phyloP scores from a whole-genome alignment of 2,888 invertebrate genomes.

The Malthinus seriepunctatus region DNA sequence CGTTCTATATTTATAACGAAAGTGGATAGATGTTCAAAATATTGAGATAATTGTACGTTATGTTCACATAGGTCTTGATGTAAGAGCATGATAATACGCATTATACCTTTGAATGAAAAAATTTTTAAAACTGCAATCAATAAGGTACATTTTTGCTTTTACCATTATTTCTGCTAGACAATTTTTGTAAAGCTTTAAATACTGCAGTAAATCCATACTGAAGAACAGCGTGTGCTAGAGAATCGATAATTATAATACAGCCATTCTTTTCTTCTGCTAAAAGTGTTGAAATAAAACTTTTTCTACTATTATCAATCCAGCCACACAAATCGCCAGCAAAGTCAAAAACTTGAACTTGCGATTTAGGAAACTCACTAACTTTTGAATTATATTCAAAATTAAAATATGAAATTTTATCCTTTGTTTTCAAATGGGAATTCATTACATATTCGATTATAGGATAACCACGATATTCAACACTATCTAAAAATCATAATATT shows the following conservation, averaged over 20 bases:
- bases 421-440: slow-evolving; percentile 38
- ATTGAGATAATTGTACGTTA: slow-evolving; percentile 50
- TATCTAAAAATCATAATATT: slow-evolving; percentile 42
- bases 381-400: slow-evolving; percentile 44
- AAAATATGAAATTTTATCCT: slow-evolving; percentile 42
- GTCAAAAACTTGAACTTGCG: slow-evolving; percentile 35
- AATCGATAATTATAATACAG: slow-evolving; percentile 46
- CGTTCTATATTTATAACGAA: slow-evolving; percentile 48
- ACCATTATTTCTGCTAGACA: slow-evolving; percentile 47
- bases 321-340: slow-evolving; percentile 39
- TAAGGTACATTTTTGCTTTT: slow-evolving; percentile 42
- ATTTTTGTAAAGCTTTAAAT: slow-evolving; percentile 42
- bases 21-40: slow-evolving; percentile 56
- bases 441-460: slow-evolving; percentile 41
- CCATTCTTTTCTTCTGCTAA: slow-evolving; percentile 28
- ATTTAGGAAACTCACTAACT: slow-evolving; percentile 22
- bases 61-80: slow-evolving; percentile 59
- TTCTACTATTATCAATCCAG: slow-evolving; percentile 22
- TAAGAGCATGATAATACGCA: slow-evolving; percentile 45
- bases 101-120: slow-evolving; percentile 36
- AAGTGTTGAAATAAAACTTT: slow-evolving; percentile 32
- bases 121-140: background rate
- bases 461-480: slow-evolving; percentile 38
- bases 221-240: slow-evolving; percentile 44
- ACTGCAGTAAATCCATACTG: slow-evolving; percentile 40